phyloP scores from a whole-genome alignment of 2,888 invertebrate species.

The Drosophila meridiana region DNA sequence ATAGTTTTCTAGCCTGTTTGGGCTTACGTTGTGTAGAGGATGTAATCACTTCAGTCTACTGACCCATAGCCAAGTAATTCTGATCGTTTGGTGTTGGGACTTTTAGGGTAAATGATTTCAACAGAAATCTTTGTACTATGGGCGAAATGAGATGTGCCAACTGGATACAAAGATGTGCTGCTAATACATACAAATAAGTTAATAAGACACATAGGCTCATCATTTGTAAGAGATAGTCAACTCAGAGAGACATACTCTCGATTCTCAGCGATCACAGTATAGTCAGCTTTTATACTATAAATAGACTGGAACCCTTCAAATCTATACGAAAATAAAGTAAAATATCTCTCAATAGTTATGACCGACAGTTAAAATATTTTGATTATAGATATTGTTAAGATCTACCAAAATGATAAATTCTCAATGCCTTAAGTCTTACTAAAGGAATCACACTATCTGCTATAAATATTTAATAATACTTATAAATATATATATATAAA shows the following conservation, averaged over 20 bases:
- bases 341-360: not conserved
- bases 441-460: not conserved
- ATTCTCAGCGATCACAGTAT: too few species aligned
- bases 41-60: not conserved
- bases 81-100: too few species aligned
- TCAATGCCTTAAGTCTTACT: not conserved
- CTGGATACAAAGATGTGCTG: too few species aligned
- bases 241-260: too few species aligned
- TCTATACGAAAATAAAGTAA: not conserved
- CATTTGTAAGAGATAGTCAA: too few species aligned
- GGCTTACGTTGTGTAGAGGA: not conserved
- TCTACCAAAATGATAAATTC: not conserved
- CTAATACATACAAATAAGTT: too few species aligned
- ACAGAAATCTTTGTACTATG: not conserved
- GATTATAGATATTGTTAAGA: not conserved
- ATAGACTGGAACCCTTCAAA: not conserved
- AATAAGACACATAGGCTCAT: too few species aligned
- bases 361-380: not conserved
- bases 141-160: too few species aligned
- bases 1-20: too few species aligned
- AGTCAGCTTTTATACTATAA: too few species aligned
- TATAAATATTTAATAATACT: not conserved
- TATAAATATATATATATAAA: not conserved
- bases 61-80: too few species aligned
- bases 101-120: too few species aligned